phyloP scores from a whole-genome alignment of 2,888 invertebrate species.

The Caenorhabditis uteleia region DNA sequence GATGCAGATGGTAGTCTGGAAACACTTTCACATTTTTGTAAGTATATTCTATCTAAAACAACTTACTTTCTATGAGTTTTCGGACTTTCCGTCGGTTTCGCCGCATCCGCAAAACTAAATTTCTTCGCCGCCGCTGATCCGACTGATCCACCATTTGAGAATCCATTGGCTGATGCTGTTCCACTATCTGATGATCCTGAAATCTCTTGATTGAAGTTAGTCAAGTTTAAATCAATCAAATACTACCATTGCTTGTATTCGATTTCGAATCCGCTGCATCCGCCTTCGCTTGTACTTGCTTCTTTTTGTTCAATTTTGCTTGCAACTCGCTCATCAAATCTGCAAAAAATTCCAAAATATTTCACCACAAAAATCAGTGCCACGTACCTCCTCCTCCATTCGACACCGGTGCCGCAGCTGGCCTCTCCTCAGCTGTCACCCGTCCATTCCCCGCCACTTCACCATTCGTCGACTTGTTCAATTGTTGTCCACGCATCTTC shows the following conservation, averaged over 20 bases:
- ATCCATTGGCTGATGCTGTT: slow-evolving; percentile 17
- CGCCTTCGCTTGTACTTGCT: slow-evolving; percentile 44
- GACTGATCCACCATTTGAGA: slow-evolving; percentile 28
- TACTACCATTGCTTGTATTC: slow-evolving; percentile 43
- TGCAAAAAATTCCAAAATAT: slow-evolving; percentile 4
- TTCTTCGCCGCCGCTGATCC: slow-evolving; percentile 44
- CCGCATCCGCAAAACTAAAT: slow-evolving; percentile 32
- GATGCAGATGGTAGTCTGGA: slow-evolving; percentile 46
- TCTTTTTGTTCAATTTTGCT: slow-evolving; percentile 36
- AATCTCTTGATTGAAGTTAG: background rate
- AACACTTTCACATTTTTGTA: background rate
- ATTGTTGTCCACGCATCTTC: slow-evolving; percentile 20
- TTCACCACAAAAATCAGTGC: background rate
- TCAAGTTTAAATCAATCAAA: background rate
- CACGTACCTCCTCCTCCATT: slow-evolving; percentile 18
- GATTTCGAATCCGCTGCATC: slow-evolving; percentile 51
- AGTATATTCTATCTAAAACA: background rate
- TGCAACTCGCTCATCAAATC: slow-evolving; percentile 40
- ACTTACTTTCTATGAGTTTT: slow-evolving; percentile 53
- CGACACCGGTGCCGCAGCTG: slow-evolving; percentile 7
- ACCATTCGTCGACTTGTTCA: slow-evolving; percentile 28
- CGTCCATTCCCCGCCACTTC: background rate
- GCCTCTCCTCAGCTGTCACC: slow-evolving; percentile 3
- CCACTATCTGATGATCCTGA: slow-evolving; percentile 51
- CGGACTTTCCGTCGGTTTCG: slow-evolving; percentile 37